Percentiles rank a stretch among this genome's conserved stretches.
These are phyloP conservation scores for Aplysina aerophoba DNA, from an alignment of 37 sponge, comb jelly and placozoan species.

Conservation along the genomic window DNA sequence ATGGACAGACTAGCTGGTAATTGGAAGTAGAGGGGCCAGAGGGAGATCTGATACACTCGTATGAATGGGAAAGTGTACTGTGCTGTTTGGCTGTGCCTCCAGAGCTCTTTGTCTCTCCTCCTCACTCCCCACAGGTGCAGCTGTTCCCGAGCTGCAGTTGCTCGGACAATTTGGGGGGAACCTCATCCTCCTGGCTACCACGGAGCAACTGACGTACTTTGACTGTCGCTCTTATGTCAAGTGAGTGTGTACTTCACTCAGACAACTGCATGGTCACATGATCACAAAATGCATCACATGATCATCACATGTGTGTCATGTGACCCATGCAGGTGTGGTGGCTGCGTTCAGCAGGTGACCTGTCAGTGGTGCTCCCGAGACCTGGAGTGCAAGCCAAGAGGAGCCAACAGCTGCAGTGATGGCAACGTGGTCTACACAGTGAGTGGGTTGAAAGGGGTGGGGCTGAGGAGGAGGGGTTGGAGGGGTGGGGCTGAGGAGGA, in stretches of 20 bases:
- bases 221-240: conserved; percentile 15
- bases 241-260: background rate
- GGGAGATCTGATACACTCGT: too few species aligned
- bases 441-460: conserved; percentile 7
- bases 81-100: too few species aligned
- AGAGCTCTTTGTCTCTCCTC: too few species aligned
- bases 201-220: background rate
- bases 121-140: background rate
- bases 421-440: background rate
- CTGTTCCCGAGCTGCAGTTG: background rate
- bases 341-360: background rate
- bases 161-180: background rate
- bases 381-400: background rate
- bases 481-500: background rate
- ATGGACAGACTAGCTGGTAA: too few species aligned
- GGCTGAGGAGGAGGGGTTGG: too few species aligned
- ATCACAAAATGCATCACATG: background rate
- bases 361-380: conserved; percentile 21
- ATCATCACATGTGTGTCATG: background rate
- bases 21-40: too few species aligned
- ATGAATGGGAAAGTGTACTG: too few species aligned
- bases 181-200: background rate
- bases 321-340: conserved; percentile 10
- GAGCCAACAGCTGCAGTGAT: background rate
- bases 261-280: background rate